These are phyloP conservation scores for Noctua comes DNA, from an alignment of 2,888 invertebrate species.

Conservation along the genomic window DNA sequence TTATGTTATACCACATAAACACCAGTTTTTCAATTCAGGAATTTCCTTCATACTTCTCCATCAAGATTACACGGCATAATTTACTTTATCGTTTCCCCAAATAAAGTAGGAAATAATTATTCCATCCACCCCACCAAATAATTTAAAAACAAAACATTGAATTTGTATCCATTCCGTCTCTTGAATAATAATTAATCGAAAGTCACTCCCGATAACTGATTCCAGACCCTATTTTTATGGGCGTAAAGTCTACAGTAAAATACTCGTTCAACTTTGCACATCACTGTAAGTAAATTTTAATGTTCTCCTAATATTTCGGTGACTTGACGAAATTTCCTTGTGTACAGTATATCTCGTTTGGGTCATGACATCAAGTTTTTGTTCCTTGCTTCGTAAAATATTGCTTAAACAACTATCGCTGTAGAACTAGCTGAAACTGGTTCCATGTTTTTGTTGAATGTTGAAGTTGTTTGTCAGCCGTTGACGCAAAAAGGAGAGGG, in stretches of 20 bases:
- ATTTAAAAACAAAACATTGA: constrained; percentile 64
- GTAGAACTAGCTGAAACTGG: constrained; percentile 21
- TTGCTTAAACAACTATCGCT: constrained; percentile 46
- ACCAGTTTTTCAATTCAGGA: neutral
- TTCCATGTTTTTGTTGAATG: constrained; percentile 39
- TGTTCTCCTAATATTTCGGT: constrained; percentile 70
- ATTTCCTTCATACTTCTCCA: neutral
- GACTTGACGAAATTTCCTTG: constrained; percentile 66
- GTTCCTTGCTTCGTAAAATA: constrained; percentile 59
- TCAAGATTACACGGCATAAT: constrained; percentile 31
- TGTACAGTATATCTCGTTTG: constrained; percentile 60
- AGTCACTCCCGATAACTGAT: constrained; percentile 7
- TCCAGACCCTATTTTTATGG: constrained; percentile 17
- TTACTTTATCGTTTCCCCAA: constrained; percentile 27
- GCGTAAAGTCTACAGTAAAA: constrained; percentile 30
- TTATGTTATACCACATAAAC: neutral
- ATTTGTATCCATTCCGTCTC: constrained; percentile 58
- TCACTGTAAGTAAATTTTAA: constrained; percentile 73
- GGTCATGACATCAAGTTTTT: constrained; percentile 66
- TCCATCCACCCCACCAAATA: constrained; percentile 49
- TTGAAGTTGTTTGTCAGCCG: constrained; percentile 25
- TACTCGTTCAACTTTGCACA: constrained; percentile 64
- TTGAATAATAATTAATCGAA: constrained; percentile 61
- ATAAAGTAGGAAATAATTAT: constrained; percentile 53
- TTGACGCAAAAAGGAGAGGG: constrained; percentile 28